Base-by-base conservation (phyloP, 1,140 invertebrate species). In the Atta texana region DNA sequence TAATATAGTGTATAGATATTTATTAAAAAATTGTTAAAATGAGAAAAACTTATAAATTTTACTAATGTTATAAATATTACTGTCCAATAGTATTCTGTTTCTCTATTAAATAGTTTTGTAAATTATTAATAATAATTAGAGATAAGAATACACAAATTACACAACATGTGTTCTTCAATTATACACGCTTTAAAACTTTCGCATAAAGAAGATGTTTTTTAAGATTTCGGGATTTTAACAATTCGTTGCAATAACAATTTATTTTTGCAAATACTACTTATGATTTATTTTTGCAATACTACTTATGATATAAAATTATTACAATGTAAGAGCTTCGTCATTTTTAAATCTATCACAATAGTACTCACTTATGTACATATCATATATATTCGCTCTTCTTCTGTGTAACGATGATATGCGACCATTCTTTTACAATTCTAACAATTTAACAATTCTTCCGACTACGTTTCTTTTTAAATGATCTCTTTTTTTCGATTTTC, bases 341-440 rank as follows among this genome's bases (percentile, higher is more conserved):
- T 31, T 55, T 72, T 74, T 74, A 74, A 51, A 74, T 53, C 8
- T 18, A 7, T 74, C 34, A 34, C 24, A 74, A 31, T 24, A 28
- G 28, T 4, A 24, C 28, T 53, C 71, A n/a, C 49, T 31, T 51
- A 31, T 53, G 8, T 57, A 57, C 8, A 24, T 59, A 7, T 57
- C 18, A 31, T 28, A 55, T 77, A 76, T 55, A 44, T 2, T 55
- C 21, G 64, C 72, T 78, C 75, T 39, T 34, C 6, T 82, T 82
- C 63, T 55, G 21, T 53, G 59, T 88, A 88, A 77, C 77, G 75
- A 87, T 90, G 89, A 90, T 44, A 82, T 57, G 44, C 64, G 53
- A n/a, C 34, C 53, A 7, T 39, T 75, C 44, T 87, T 31, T 34
- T 34, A 34, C 16, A 16, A 21, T 49, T 53, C 10, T 68, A 24